Conservation (phyloP, 2,113 vertebrate species). For the Hepsetus odoe region DNA sequence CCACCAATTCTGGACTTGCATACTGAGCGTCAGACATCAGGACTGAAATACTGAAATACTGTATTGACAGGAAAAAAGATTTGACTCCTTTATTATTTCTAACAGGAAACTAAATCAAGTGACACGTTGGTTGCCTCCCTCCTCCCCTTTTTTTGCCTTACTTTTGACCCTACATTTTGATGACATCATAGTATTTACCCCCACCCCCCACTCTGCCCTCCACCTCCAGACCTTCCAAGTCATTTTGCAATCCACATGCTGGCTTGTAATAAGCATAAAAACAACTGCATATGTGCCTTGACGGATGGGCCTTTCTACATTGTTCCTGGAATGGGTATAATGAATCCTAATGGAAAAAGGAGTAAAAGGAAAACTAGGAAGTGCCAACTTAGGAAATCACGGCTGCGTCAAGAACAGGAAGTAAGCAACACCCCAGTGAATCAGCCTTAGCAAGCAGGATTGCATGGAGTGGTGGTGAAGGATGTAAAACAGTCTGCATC, state of each 20-base stretch:
- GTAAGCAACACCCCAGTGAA: conserved; percentile 18
- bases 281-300: conserved; percentile 38
- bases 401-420: conserved; percentile 47
- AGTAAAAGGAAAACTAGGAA: conserved; percentile 53
- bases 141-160: not conserved
- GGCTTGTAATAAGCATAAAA: conserved; percentile 30
- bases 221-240: conserved; percentile 40
- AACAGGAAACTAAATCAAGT: conserved; percentile 42
- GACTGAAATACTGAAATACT: conserved; percentile 3
- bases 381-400: conserved; percentile 54
- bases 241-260: conserved; percentile 40
- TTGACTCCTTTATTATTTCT: conserved; percentile 19
- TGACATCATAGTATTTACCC: conserved; percentile 4
- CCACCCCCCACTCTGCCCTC: conserved; percentile 39
- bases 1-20: not conserved
- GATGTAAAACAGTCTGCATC: conserved; percentile 23
- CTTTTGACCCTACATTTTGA: conserved; percentile 41
- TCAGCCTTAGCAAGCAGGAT: conserved; percentile 2
- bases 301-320: conserved; percentile 44
- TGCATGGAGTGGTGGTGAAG: conserved; percentile 8
- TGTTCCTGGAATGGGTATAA: conserved; percentile 52
- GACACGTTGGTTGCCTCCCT: not conserved
- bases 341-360: conserved; percentile 33
- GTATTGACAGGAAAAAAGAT: conserved; percentile 13
- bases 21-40: not conserved